Base-by-base conservation (phyloP, 2,797 vertebrate species). In the Sebastes melanostomus region DNA sequence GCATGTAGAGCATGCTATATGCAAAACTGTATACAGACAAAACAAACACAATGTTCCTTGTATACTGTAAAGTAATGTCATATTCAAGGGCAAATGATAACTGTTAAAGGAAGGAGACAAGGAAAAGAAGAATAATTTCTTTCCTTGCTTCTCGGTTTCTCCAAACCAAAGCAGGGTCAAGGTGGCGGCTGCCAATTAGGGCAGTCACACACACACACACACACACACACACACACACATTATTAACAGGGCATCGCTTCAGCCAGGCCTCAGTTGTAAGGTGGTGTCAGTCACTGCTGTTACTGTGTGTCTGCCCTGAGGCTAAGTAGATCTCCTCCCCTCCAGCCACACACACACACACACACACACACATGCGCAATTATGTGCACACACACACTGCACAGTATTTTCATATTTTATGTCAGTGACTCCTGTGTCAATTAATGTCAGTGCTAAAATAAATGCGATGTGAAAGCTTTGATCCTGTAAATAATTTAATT, bases 271-370 rank as follows among this genome's bases (percentile, higher is more conserved):
- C 42, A 66, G 82, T 80, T 81, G 69, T 80, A 81, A 87, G 79
- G 54, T 72, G 62, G 80, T 87, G 88, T 85, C 84, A 90, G 66
- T 89, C 88, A 88, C 62, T 80, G 67, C 38, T 72, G 38, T 71
- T 75, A n/a, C 61, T 74, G 72, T 68, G 73, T 36, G 69, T 82
- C 66, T 86, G 72, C 76, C 83, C 86, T 46, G 20, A 3, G 81
- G 87, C 81, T 46, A 36, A 72, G 34, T 56, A 66, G 34, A 75
- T 75, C 72, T 71, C 18, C 10, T 54, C 22, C 27, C 69, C 25
- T 81, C 27, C 52, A 54, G 61, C 4, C 36, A 72, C 24, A 46
- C 24, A 38, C 29, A 72, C 63, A 30, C 61, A 72, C 46, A 46
- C 22, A 38, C 29, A 72, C 63, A 52, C 22, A 30, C 55, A 72